Percentiles rank a stretch among this genome's conserved stretches.
Evolutionary conservation across 1,140 invertebrate species (phyloP).

Genomic region (Drosophila repleta): DNA sequence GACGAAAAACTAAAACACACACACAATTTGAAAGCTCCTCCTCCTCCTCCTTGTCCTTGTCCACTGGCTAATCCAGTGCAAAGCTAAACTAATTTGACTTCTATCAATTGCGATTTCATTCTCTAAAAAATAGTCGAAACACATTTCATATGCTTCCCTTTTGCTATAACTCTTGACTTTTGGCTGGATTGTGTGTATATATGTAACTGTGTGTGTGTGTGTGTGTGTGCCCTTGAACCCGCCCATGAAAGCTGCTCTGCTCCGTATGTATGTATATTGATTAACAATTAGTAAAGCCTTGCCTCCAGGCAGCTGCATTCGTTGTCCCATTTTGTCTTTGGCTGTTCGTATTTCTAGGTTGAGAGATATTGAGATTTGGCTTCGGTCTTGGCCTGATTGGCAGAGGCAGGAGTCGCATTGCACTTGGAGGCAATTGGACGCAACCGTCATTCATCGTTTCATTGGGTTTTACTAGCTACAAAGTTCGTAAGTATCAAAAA

Average conservation of each 20-base stretch:
- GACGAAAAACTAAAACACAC: constrained; percentile 13
- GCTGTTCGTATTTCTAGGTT: constrained; percentile 14
- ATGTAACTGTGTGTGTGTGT: constrained; percentile 25
- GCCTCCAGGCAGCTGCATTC: constrained; percentile 17
- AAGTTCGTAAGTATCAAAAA: constrained; percentile 72
- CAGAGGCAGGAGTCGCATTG: constrained; percentile 67
- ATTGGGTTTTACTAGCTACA: constrained; percentile 71
- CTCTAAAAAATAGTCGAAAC: constrained; percentile 24
- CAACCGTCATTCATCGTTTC: constrained; percentile 27
- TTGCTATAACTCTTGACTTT: constrained; percentile 23
- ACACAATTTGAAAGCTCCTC: constrained; percentile 32
- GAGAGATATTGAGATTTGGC: constrained; percentile 32
- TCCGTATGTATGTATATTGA: constrained; percentile 4
- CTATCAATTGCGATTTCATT: constrained; percentile 29
- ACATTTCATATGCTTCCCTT: constrained; percentile 30
- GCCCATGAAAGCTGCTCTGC: constrained; percentile 8
- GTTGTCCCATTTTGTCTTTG: constrained; percentile 36
- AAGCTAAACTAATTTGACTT: constrained; percentile 45
- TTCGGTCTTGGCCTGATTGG: constrained; percentile 39
- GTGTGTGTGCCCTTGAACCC: constrained; percentile 10
- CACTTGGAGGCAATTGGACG: constrained; percentile 68
- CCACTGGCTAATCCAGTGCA: constrained; percentile 43
- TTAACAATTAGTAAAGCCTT: constrained; percentile 11
- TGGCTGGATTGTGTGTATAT: constrained; percentile 38
- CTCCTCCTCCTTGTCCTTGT: too few species aligned